Percentiles rank a stretch among this genome's conserved stretches.
phyloP scores from a whole-genome alignment of 2,888 invertebrate species.

The Agrotis puta region DNA sequence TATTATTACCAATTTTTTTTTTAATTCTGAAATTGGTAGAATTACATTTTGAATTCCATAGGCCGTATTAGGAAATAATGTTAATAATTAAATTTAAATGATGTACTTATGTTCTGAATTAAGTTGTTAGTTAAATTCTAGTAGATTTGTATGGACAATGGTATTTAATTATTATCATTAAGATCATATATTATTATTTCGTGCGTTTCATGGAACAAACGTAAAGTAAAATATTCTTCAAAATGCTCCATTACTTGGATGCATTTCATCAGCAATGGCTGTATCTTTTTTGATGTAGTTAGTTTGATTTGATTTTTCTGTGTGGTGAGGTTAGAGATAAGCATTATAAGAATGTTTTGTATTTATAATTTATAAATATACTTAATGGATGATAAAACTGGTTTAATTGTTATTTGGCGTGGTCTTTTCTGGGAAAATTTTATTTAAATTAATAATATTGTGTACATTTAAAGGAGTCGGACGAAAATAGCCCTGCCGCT shows the following conservation, averaged over 20 bases:
- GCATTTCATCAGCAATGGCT: slow-evolving; percentile 26
- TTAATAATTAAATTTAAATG: slow-evolving; percentile 60
- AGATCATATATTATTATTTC: no score
- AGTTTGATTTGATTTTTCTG: slow-evolving; percentile 14
- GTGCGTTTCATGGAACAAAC: no score
- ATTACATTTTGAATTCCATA: slow-evolving; percentile 40
- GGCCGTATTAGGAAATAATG: slow-evolving; percentile 42
- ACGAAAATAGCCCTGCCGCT: no score
- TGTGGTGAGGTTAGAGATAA: neutral
- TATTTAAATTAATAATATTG: no score
- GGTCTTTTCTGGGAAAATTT: no score
- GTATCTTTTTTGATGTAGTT: slow-evolving; percentile 11
- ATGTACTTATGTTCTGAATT: slow-evolving; percentile 55
- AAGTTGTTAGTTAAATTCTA: slow-evolving; percentile 42
- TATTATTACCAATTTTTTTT: slow-evolving; percentile 51
- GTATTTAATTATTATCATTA: slow-evolving; percentile 38
- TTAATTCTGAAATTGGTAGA: slow-evolving; percentile 41
- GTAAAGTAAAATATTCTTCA: no score
- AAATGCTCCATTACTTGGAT: neutral
- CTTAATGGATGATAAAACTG: neutral
- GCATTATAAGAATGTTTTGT: neutral
- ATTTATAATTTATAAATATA: neutral
- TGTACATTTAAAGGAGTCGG: no score
- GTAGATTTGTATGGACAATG: slow-evolving; percentile 16
- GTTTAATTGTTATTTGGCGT: neutral